phyloP scores from a whole-genome alignment of 1,140 invertebrate species.

The Drosophila chauvacae region DNA sequence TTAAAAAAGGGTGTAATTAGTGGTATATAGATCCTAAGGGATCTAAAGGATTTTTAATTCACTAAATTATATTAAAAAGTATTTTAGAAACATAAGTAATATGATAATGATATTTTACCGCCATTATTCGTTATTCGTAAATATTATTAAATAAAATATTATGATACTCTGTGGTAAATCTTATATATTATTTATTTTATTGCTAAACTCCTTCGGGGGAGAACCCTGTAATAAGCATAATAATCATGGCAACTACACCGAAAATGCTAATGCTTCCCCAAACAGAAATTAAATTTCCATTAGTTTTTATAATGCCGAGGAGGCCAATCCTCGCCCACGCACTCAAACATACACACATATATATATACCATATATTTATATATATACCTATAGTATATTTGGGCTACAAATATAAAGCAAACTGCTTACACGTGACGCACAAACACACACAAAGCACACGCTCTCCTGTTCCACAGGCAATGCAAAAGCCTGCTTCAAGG shows the following conservation, averaged over 20 bases:
- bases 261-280: slow-evolving; percentile 39
- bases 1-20: too few species aligned
- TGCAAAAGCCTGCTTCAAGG: slow-evolving; percentile 67
- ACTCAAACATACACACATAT: background rate
- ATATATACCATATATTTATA: background rate
- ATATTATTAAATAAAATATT: background rate
- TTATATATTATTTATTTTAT: background rate
- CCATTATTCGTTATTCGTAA: too few species aligned
- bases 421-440: slow-evolving; percentile 49
- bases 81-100: too few species aligned
- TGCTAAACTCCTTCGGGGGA: background rate
- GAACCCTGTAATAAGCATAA: slow-evolving; percentile 33
- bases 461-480: slow-evolving; percentile 50
- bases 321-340: slow-evolving; percentile 25
- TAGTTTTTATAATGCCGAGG: slow-evolving; percentile 53
- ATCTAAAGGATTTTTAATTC: too few species aligned
- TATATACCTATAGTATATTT: background rate
- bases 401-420: slow-evolving; percentile 26
- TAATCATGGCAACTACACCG: slow-evolving; percentile 35
- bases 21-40: too few species aligned
- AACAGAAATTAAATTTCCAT: slow-evolving; percentile 60
- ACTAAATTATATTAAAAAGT: too few species aligned
- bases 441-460: slow-evolving; percentile 26
- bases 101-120: too few species aligned
- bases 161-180: background rate